Percentiles rank a stretch among this genome's conserved stretches.
Conservation (phyloP, 2,113 vertebrate genomes). For the Odocoileus hemionus region DNA sequence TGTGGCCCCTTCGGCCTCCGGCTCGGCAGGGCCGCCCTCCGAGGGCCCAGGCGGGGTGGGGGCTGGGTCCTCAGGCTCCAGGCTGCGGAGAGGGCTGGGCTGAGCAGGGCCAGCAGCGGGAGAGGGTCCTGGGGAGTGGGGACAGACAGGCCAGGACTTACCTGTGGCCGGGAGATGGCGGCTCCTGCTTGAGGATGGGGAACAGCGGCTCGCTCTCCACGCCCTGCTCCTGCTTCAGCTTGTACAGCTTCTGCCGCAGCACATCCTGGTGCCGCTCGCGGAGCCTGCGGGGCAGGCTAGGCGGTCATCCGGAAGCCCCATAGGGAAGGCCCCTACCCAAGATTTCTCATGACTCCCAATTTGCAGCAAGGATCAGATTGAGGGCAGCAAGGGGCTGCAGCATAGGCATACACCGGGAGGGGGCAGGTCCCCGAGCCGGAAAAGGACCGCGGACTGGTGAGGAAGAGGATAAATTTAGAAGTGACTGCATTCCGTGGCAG, state of each 20-base stretch:
- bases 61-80: conserved; percentile 61
- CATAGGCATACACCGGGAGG: not conserved
- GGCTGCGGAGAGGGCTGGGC: conserved; percentile 53
- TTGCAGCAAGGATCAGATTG: not conserved
- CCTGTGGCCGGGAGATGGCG: conserved; percentile 73
- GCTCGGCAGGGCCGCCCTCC: conserved; percentile 29
- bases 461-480: not conserved
- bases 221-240: conserved; percentile 97
- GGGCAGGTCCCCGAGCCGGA: accelerated
- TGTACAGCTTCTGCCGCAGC: conserved; percentile 96
- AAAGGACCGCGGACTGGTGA: accelerated
- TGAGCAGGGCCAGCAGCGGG: accelerated
- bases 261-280: conserved; percentile 97
- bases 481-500: accelerated
- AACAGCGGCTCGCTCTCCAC: conserved; percentile 95
- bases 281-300: conserved; percentile 77
- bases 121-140: not conserved
- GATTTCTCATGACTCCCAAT: not conserved
- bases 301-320: not conserved
- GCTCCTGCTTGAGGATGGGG: conserved; percentile 92
- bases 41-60: conserved; percentile 63
- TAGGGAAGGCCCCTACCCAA: not conserved
- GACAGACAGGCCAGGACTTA: not conserved
- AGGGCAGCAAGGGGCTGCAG: too few species aligned
- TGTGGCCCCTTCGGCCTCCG: conserved; percentile 34